These are phyloP conservation scores for Acipenser transmontanus DNA, from an alignment of 2,797 vertebrate genomes.

Conservation along the genomic window DNA sequence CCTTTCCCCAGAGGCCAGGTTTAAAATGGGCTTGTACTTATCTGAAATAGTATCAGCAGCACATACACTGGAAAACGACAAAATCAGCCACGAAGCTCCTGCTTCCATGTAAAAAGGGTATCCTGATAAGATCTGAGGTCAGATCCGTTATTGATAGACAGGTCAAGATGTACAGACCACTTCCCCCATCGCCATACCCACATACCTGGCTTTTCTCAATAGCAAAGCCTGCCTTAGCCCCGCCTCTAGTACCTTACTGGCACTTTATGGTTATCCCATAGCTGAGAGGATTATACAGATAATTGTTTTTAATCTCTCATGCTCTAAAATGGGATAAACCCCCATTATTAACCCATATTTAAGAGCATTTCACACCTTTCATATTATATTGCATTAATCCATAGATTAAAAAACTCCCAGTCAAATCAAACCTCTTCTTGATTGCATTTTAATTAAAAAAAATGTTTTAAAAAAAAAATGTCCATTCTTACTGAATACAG, in stretches of 20 bases:
- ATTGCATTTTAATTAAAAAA: not conserved
- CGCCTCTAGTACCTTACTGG: constrained; percentile 2
- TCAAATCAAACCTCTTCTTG: constrained; percentile 5
- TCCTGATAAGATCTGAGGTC: constrained; percentile 21
- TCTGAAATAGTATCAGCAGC: constrained; percentile 24
- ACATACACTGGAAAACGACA: not conserved
- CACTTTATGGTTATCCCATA: constrained; percentile 21
- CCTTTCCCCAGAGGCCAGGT: constrained; percentile 19
- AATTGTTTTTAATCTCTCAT: constrained; percentile 45
- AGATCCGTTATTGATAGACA: constrained; percentile 12
- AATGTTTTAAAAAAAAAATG: no score
- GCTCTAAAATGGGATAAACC: constrained; percentile 33
- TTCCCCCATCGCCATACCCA: constrained; percentile 8
- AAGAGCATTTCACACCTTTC: constrained; percentile 42
- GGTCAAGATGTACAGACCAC: constrained; percentile 26
- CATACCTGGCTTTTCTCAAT: not conserved
- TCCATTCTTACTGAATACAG: no score
- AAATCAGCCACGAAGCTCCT: constrained; percentile 22
- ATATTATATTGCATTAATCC: constrained; percentile 32
- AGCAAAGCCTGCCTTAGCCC: not conserved
- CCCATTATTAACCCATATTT: constrained; percentile 33
- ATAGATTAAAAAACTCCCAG: constrained; percentile 26
- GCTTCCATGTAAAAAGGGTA: constrained; percentile 20
- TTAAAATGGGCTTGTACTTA: constrained; percentile 27
- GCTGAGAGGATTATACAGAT: constrained; percentile 39